Base-by-base conservation (phyloP, 2,797 vertebrate species). In the Rhinophrynus dorsalis region DNA sequence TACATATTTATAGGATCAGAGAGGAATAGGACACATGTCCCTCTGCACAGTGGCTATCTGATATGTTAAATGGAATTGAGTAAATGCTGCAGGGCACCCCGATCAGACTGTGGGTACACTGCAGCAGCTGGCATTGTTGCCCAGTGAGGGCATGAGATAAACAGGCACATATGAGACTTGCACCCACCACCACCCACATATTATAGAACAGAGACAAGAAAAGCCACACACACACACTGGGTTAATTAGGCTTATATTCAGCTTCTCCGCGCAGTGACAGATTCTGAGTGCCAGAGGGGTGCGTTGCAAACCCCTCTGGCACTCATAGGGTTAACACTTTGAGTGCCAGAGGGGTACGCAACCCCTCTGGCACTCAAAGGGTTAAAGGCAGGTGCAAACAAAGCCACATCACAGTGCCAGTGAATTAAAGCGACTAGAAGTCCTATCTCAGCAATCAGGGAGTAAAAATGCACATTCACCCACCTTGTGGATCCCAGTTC, bases 401-500 rank as follows among this genome's bases (percentile, higher is more conserved):
- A n/a, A n/a, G n/a, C 29, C 9, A 30, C 29, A 30, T 30, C 29
- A 30, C 29, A 30, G 29, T 30, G 29, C 9, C n/a, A n/a, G 29
- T 30, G 29, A 4, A 30, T 59, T 15, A 8, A 9, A 13, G 1
- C 23, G 15, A 8, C 17, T 15, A 29, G 26, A 12, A 30, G 8
- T 8, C 24, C 21, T 18, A 21, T 15, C 60, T 50, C 26, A 9
- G 45, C 60, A 63, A 26, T 20, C 44, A 47, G 44, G 45, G 44
- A n/a, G 73, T 67, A 79, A 74, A 42, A 77, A 4, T 4, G 29
- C 4, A 62, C 35, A 24, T 62, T 8, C 78, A 96, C 97, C 83
- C 85, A 99, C 97, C 97, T 98, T 96, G 90, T 66, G 92, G 94
- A 83, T 97, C 94, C 95, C 95, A 97, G 89, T 97, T 97, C 84